Conservation (phyloP, 23 tunicate species). For the Trididemnum clinides region DNA sequence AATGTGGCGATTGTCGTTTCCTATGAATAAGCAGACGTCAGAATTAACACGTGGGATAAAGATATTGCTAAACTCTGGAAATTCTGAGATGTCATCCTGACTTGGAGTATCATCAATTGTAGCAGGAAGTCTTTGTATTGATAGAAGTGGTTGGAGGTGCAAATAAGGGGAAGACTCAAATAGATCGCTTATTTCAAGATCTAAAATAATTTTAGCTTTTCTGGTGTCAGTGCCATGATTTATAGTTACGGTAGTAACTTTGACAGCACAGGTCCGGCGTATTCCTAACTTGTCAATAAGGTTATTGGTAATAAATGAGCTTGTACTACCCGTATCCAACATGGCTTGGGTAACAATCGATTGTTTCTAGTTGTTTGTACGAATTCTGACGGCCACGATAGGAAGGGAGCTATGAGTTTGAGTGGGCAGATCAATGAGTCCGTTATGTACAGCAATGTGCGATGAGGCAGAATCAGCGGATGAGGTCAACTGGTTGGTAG, state of each 20-base stretch:
- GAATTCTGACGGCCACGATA: not conserved
- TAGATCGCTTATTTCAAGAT: not conserved
- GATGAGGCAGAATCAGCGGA: not conserved
- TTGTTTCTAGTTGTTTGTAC: not conserved
- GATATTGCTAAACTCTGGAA: not conserved
- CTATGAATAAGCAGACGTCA: not conserved
- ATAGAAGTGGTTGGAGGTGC: not conserved
- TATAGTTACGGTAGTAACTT: not conserved
- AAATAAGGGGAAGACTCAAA: not conserved
- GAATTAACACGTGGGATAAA: not conserved
- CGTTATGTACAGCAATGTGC: not conserved
- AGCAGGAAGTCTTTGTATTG: not conserved
- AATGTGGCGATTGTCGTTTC: not conserved
- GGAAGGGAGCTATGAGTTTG: not conserved
- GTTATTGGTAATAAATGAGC: not conserved
- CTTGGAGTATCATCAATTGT: not conserved
- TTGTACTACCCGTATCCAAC: not conserved
- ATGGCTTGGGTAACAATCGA: not conserved
- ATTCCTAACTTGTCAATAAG: not conserved
- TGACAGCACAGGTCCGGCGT: not conserved
- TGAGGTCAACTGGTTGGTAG: not conserved
- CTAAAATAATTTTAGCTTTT: not conserved
- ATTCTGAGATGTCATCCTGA: not conserved
- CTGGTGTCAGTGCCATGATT: not conserved
- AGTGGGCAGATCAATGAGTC: no score